phyloP scores from a whole-genome alignment of 2,797 vertebrate genomes.

The Scleropages formosus region DNA sequence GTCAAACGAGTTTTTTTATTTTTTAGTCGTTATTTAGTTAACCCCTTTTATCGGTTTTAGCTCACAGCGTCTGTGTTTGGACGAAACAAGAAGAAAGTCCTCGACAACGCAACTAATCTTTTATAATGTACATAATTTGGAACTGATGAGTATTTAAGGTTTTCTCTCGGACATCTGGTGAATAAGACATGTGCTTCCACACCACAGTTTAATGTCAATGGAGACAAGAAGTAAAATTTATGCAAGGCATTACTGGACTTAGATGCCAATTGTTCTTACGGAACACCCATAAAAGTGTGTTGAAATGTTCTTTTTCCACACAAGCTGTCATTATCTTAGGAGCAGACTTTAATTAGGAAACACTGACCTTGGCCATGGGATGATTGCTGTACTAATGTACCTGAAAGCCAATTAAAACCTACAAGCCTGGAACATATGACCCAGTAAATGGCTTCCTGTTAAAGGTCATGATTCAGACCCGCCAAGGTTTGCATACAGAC shows the following conservation, averaged over 20 bases:
- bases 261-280: constrained; percentile 14
- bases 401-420: neutral
- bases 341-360: neutral
- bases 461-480: neutral
- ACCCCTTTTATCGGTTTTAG: no score
- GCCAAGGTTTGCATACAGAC: constrained; percentile 15
- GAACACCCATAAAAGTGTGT: constrained; percentile 15
- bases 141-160: neutral
- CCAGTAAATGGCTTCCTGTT: constrained; percentile 9
- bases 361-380: neutral
- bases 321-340: neutral
- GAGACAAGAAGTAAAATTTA: constrained; percentile 35
- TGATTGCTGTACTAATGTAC: neutral
- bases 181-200: neutral
- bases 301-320: constrained; percentile 15
- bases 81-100: no score
- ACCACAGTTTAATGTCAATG: constrained; percentile 23
- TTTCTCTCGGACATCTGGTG: constrained; percentile 17
- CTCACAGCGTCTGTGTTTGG: no score
- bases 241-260: constrained; percentile 27
- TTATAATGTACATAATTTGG: neutral
- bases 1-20: no score
- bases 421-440: neutral
- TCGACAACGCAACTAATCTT: neutral
- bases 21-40: no score